Conservation (phyloP, 2,888 invertebrate species). For the Oithona nana region DNA sequence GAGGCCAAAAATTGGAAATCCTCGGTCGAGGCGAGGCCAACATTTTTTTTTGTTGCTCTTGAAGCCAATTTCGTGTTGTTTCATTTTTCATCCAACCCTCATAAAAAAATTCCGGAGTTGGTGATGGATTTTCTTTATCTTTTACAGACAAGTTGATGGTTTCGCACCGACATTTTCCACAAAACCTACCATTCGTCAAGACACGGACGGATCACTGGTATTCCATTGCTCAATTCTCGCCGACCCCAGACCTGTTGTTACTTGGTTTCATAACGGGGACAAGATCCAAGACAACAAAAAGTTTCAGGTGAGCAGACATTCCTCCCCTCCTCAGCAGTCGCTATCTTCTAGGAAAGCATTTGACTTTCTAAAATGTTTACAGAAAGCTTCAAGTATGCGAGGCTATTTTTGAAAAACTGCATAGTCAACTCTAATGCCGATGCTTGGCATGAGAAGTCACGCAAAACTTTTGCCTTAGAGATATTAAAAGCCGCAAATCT, state of each 20-base stretch:
- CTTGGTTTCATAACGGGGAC: conserved; percentile 73
- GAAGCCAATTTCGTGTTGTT: background rate
- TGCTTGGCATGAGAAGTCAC: too few relatives aligned
- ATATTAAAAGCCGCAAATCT: too few relatives aligned
- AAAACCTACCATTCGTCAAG: conserved; percentile 84
- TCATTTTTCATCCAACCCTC: background rate
- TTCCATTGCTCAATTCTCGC: conserved; percentile 89
- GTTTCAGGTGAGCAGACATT: conserved; percentile 70
- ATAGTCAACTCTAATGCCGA: too few relatives aligned
- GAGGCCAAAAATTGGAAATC: background rate
- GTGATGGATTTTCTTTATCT: conserved; percentile 17
- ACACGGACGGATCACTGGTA: conserved; percentile 56
- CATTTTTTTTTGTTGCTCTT: background rate
- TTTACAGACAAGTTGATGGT: conserved; percentile 80
- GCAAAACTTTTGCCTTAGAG: too few relatives aligned
- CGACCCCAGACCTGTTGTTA: conserved; percentile 68
- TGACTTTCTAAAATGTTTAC: too few relatives aligned
- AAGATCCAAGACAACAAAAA: conserved; percentile 59
- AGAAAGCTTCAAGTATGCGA: too few relatives aligned
- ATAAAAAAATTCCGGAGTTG: background rate
- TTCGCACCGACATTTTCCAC: conserved; percentile 93
- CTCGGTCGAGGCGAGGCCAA: too few relatives aligned
- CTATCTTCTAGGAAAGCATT: too few relatives aligned
- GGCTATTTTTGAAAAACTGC: too few relatives aligned
- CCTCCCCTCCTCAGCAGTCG: too few relatives aligned